These are phyloP conservation scores for Drosophila setifemur DNA, from an alignment of 1,140 invertebrate genomes.

Conservation along the genomic window DNA sequence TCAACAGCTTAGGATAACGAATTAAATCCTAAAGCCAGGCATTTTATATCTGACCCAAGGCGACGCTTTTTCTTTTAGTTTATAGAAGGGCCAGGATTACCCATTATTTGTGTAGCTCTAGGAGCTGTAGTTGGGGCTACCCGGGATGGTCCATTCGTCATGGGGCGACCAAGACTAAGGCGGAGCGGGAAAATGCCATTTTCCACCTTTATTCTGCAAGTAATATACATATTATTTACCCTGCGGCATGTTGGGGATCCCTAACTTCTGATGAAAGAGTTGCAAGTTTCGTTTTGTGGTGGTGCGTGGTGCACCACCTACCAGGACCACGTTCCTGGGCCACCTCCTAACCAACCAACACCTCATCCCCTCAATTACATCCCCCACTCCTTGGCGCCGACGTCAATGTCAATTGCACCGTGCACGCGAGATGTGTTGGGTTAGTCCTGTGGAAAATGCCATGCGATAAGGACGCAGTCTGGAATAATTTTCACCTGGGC, in stretches of 20 bases:
- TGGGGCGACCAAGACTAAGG: background rate
- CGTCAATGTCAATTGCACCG: constrained; percentile 50
- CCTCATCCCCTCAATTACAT: no score
- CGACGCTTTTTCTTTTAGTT: background rate
- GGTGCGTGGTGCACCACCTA: background rate
- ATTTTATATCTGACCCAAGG: no score
- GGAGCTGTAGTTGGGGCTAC: background rate
- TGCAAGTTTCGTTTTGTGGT: constrained; percentile 22
- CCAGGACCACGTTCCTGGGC: no score
- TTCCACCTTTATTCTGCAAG: constrained; percentile 15
- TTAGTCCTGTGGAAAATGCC: constrained; percentile 64
- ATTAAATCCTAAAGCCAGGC: no score
- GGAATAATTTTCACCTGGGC: constrained; percentile 53
- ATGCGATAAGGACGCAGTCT: constrained; percentile 45
- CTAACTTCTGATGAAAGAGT: constrained; percentile 38
- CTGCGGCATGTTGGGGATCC: constrained; percentile 15
- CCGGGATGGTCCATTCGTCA: background rate
- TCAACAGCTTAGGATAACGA: no score
- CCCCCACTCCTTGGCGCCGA: constrained; percentile 8
- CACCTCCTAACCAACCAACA: no score
- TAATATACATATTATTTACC: constrained; percentile 42
- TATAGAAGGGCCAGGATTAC: background rate
- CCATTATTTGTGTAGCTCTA: constrained; percentile 7
- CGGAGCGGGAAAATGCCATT: background rate
- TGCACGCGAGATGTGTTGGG: constrained; percentile 41